Conservation (phyloP, 2,888 invertebrate genomes). For the Bellardia pandia region DNA sequence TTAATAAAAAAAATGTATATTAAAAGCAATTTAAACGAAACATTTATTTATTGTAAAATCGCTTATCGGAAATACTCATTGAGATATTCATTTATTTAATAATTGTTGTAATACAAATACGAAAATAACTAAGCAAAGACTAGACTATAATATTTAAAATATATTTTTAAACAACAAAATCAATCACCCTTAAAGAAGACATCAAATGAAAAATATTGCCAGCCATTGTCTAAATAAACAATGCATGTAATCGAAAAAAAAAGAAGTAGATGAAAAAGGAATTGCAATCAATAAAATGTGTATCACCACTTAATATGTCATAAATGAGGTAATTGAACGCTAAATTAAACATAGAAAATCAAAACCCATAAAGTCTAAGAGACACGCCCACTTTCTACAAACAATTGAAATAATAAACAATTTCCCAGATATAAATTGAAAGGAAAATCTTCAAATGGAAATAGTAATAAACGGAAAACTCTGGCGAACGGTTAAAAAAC, state of each 20-base stretch:
- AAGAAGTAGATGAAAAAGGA: neutral
- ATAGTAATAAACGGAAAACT: constrained; percentile 59
- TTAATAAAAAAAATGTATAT: neutral
- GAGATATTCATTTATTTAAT: neutral
- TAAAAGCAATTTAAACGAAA: constrained; percentile 9
- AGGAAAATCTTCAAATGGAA: constrained; percentile 36
- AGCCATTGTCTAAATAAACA: constrained; percentile 23
- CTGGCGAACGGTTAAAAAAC: constrained; percentile 36
- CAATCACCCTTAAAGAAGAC: constrained; percentile 65
- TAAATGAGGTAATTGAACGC: constrained; percentile 69
- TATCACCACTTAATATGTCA: constrained; percentile 64
- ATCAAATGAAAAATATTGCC: neutral
- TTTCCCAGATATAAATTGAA: constrained; percentile 59
- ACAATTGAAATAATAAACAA: neutral
- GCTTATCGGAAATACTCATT: constrained; percentile 33
- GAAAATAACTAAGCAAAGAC: constrained; percentile 16
- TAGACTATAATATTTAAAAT: neutral
- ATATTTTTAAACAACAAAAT: constrained; percentile 11
- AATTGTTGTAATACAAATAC: neutral
- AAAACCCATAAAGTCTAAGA: constrained; percentile 68
- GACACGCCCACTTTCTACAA: constrained; percentile 59
- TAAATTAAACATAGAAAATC: constrained; percentile 65
- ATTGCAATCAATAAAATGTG: constrained; percentile 51
- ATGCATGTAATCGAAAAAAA: neutral
- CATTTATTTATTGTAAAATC: neutral